Percentiles rank a stretch among this genome's conserved stretches.
Evolutionary conservation across 1,140 invertebrate species (phyloP).

Genomic region (Papilio machaon): DNA sequence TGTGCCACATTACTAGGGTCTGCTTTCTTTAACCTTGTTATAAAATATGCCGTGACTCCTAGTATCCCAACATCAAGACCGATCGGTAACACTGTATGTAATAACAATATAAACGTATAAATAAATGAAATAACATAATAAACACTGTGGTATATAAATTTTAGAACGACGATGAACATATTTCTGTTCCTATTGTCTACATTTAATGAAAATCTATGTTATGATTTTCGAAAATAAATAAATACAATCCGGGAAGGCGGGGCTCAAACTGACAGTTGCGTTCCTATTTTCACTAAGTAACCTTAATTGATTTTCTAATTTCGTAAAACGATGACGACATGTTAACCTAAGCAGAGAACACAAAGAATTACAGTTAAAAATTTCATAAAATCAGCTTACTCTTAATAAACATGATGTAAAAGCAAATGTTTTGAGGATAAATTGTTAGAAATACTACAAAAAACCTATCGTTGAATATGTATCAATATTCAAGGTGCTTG

Average conservation of each 20-base stretch:
- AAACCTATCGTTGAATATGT: conserved; percentile 1
- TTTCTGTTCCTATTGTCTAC: conserved; percentile 62
- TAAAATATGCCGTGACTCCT: conserved; percentile 65
- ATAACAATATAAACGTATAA: conserved; percentile 59
- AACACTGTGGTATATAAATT: conserved; percentile 55
- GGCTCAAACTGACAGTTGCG: conserved; percentile 52
- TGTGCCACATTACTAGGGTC: conserved; percentile 58
- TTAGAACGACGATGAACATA: conserved; percentile 65
- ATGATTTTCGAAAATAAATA: conserved; percentile 66
- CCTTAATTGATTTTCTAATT: conserved; percentile 19
- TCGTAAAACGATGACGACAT: conserved; percentile 23
- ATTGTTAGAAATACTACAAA: not conserved
- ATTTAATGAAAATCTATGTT: conserved; percentile 44
- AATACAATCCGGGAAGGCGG: conserved; percentile 52
- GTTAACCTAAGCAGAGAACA: not conserved
- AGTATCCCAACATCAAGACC: conserved; percentile 69
- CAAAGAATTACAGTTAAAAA: not conserved
- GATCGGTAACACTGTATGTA: conserved; percentile 69
- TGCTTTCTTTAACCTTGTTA: conserved; percentile 64
- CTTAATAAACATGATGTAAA: conserved; percentile 27
- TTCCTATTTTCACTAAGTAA: conserved; percentile 21
- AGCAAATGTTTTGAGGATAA: not conserved
- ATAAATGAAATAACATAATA: conserved; percentile 58
- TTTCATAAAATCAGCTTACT: conserved; percentile 1
- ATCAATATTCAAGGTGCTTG: conserved; percentile 4